Percentiles rank a stretch among this genome's conserved stretches.
phyloP scores from a whole-genome alignment of 2,113 vertebrate species.

The Myotis yumanensis region DNA sequence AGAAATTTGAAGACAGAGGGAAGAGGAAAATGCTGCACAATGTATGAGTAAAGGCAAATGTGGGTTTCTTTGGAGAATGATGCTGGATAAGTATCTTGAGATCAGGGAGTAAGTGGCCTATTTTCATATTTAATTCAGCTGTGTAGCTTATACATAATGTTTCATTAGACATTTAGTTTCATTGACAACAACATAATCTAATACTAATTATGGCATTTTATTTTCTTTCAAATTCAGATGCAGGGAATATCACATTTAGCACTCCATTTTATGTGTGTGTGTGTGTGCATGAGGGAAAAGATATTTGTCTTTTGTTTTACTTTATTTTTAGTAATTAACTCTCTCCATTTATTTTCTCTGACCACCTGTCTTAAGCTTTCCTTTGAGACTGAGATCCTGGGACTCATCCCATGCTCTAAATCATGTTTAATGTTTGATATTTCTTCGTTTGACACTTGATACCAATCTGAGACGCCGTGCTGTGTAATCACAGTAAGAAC shows the following conservation, averaged over 20 bases:
- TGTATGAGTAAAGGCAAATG: not conserved
- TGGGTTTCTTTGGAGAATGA: not conserved
- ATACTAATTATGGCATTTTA: not conserved
- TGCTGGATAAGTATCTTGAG: not conserved
- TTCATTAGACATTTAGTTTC: slow-evolving; percentile 6
- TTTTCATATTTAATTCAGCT: not conserved
- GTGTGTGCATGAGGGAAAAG: too few relatives aligned
- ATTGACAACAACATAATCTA: not conserved
- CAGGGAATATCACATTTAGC: not conserved
- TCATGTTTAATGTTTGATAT: not conserved
- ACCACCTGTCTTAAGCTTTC: not conserved
- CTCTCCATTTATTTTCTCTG: not conserved
- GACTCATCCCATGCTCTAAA: not conserved
- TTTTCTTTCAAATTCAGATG: not conserved
- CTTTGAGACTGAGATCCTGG: not conserved
- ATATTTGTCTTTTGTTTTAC: not conserved
- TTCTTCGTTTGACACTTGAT: not conserved
- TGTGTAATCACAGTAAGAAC: slow-evolving; percentile 6
- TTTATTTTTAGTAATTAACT: not conserved
- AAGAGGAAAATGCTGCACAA: not conserved
- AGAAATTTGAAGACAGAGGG: not conserved
- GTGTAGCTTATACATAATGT: not conserved
- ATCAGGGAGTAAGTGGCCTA: not conserved
- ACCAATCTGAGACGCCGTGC: not conserved
- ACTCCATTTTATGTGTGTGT: not conserved